Evolutionary conservation across 1,140 invertebrate genomes (phyloP).

Genomic region (Drusus annulatus): DNA sequence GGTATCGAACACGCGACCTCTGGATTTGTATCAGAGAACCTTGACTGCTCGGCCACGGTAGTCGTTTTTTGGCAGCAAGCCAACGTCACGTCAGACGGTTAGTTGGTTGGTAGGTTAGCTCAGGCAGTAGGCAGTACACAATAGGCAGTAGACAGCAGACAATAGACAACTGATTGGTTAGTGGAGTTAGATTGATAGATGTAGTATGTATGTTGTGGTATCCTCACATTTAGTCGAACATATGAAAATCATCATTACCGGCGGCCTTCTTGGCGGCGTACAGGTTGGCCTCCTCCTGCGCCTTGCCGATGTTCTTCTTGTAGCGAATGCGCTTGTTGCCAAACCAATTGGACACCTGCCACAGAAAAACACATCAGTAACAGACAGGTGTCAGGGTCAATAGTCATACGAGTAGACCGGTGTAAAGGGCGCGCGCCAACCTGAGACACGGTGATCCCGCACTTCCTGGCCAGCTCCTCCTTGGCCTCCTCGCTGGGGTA

Average conservation of each 20-base stretch:
- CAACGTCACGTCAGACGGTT: no score
- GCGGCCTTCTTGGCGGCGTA: conserved; percentile 99
- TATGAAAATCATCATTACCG: conserved; percentile 70
- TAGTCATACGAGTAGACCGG: no score
- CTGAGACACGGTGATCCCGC: conserved; percentile 94
- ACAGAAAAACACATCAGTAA: not conserved
- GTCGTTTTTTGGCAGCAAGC: no score
- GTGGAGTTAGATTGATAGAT: conserved; percentile 44
- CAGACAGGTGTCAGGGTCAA: no score
- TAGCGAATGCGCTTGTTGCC: conserved; percentile 99
- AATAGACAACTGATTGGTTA: not conserved
- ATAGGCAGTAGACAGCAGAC: not conserved
- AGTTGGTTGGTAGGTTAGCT: no score
- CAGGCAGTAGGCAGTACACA: not conserved
- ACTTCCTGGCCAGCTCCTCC: conserved; percentile 99
- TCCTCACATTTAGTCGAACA: conserved; percentile 60
- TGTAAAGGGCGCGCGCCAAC: no score
- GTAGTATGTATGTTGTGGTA: conserved; percentile 49
- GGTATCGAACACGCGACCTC: no score
- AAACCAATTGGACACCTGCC: conserved; percentile 98
- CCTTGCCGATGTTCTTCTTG: conserved; percentile 99
- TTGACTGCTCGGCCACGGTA: no score
- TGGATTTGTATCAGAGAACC: no score
- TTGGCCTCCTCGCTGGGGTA: conserved; percentile 99
- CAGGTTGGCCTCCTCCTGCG: conserved; percentile 99